Evolutionary conservation across 2,113 vertebrate species (phyloP).

Genomic region (Chloroceryle aenea): DNA sequence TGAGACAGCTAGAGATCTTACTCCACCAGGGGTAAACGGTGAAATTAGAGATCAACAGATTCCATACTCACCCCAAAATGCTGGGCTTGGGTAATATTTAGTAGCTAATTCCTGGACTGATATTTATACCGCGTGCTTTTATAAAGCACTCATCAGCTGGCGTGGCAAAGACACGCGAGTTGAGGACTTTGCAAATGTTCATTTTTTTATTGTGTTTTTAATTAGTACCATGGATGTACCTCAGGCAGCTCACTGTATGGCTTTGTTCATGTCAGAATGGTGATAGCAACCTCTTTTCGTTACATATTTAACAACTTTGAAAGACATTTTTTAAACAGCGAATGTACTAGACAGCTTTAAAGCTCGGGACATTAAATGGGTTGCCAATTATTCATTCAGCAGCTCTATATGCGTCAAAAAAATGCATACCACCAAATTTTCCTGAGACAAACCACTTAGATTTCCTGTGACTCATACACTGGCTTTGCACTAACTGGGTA

Average conservation of each 20-base stretch:
- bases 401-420: slow-evolving; percentile 44
- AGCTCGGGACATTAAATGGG: slow-evolving; percentile 59
- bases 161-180: neutral
- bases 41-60: neutral
- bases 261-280: slow-evolving; percentile 59
- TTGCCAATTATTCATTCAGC: slow-evolving; percentile 57
- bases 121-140: neutral
- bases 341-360: slow-evolving; percentile 60
- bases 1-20: slow-evolving; percentile 25
- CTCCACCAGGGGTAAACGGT: neutral
- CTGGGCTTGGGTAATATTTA: neutral
- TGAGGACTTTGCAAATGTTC: slow-evolving; percentile 17
- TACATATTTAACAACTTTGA: slow-evolving; percentile 69
- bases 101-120: neutral
- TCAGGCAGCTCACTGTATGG: slow-evolving; percentile 44
- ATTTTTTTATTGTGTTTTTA: slow-evolving; percentile 31
- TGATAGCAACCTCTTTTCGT: slow-evolving; percentile 58
- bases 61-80: neutral
- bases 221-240: slow-evolving; percentile 55
- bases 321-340: slow-evolving; percentile 58
- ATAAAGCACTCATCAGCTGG: neutral
- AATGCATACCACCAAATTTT: slow-evolving; percentile 55
- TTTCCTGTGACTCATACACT: slow-evolving; percentile 58
- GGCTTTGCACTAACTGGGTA: slow-evolving; percentile 42
- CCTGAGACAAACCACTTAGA: slow-evolving; percentile 68